phyloP scores from a whole-genome alignment of 2,888 invertebrate genomes.

The Microdon myrmicae region DNA sequence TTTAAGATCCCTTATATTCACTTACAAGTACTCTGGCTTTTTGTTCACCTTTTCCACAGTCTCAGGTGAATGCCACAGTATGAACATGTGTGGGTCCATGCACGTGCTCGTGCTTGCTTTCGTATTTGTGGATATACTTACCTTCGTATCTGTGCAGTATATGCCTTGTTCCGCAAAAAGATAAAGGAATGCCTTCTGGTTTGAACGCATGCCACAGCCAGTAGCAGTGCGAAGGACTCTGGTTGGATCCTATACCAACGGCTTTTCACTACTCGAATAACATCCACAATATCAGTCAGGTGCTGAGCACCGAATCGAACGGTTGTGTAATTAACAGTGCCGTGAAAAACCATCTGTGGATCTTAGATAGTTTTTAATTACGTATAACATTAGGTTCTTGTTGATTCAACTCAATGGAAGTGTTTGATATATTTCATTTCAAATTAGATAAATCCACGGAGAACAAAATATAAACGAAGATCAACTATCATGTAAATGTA shows the following conservation, averaged over 20 bases:
- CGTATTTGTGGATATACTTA: background rate
- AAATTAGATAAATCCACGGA: too few species aligned
- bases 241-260: slow-evolving; percentile 60
- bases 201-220: slow-evolving; percentile 31
- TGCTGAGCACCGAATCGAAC: slow-evolving; percentile 67
- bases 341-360: background rate
- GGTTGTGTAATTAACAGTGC: slow-evolving; percentile 58
- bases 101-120: background rate
- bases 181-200: slow-evolving; percentile 21
- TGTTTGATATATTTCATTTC: too few species aligned
- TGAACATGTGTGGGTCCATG: background rate
- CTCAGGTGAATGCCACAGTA: too few species aligned
- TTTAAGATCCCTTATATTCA: too few species aligned
- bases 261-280: slow-evolving; percentile 61
- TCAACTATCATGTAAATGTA: too few species aligned
- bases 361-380: too few species aligned
- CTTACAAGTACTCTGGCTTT: too few species aligned
- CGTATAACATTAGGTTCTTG: too few species aligned
- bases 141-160: slow-evolving; percentile 12
- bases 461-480: too few species aligned
- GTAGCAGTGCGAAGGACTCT: slow-evolving; percentile 52
- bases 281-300: slow-evolving; percentile 66
- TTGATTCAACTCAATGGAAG: too few species aligned
- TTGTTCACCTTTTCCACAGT: too few species aligned
- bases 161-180: slow-evolving; percentile 10